These are phyloP conservation scores for Idris sp. DNA, from an alignment of 1,140 invertebrate genomes.

Conservation along the genomic window DNA sequence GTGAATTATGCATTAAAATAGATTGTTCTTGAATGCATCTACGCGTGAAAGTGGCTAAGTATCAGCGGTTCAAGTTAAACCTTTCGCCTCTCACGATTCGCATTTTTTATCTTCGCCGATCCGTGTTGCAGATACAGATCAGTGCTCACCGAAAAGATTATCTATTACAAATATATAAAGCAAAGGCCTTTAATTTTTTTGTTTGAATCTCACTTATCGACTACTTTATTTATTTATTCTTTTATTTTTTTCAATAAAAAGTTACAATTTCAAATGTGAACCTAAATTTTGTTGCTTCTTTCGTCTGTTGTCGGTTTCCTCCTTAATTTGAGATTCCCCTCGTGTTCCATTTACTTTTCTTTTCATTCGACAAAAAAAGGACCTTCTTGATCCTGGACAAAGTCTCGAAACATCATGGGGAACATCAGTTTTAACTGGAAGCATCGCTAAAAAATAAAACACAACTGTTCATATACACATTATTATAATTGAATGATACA, in stretches of 20 bases:
- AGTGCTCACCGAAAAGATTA: slow-evolving; percentile 37
- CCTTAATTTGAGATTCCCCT: slow-evolving; percentile 81
- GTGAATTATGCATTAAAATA: slow-evolving; percentile 35
- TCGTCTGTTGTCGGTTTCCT: slow-evolving; percentile 84
- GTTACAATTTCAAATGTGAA: no score
- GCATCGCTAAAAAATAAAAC: slow-evolving; percentile 83
- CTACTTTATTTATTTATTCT: no score
- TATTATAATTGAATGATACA: no score
- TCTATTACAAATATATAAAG: no score
- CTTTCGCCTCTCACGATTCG: slow-evolving; percentile 62
- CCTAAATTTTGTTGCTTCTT: slow-evolving; percentile 84
- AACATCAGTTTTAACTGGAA: slow-evolving; percentile 92
- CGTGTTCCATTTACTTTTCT: slow-evolving; percentile 80
- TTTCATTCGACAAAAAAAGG: slow-evolving; percentile 97
- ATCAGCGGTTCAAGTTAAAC: slow-evolving; percentile 42
- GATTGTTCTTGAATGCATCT: slow-evolving; percentile 36
- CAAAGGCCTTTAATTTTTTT: no score
- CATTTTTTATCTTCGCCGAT: slow-evolving; percentile 57
- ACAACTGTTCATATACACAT: no score
- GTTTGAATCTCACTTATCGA: no score
- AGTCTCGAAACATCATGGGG: slow-evolving; percentile 86
- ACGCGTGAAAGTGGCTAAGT: slow-evolving; percentile 49
- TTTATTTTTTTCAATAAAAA: no score
- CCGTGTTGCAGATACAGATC: slow-evolving; percentile 42
- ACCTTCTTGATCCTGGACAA: slow-evolving; percentile 91